phyloP scores from a whole-genome alignment of 1,140 invertebrate species.

The Sycophaga agraensis region DNA sequence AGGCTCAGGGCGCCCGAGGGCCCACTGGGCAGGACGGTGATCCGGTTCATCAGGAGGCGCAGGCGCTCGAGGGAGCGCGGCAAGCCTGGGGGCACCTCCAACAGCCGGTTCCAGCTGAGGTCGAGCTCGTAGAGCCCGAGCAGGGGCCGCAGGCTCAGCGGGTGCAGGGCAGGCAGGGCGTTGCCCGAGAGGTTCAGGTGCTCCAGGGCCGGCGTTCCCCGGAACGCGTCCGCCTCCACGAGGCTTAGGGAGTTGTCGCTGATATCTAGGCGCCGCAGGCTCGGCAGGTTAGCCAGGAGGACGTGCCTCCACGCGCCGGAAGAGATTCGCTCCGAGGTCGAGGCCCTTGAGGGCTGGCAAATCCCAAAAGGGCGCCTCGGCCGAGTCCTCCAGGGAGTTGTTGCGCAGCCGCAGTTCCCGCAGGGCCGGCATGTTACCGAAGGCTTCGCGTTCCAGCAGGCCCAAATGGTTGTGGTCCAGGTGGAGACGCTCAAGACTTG shows the following conservation, averaged over 20 bases:
- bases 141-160: slow-evolving; percentile 73
- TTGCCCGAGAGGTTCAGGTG: slow-evolving; percentile 79
- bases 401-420: slow-evolving; percentile 77
- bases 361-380: slow-evolving; percentile 77
- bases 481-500: slow-evolving; percentile 75
- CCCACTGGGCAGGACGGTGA: slow-evolving; percentile 63
- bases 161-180: slow-evolving; percentile 66
- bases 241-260: slow-evolving; percentile 73
- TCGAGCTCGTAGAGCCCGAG: slow-evolving; percentile 77
- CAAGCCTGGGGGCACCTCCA: slow-evolving; percentile 67
- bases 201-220: slow-evolving; percentile 71
- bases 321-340: slow-evolving; percentile 77
- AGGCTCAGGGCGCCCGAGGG: slow-evolving; percentile 68
- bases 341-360: slow-evolving; percentile 76
- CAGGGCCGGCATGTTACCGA: slow-evolving; percentile 78
- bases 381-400: slow-evolving; percentile 68
- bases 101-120: slow-evolving; percentile 72
- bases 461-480: slow-evolving; percentile 76
- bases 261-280: slow-evolving; percentile 74
- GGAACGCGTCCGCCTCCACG: slow-evolving; percentile 73
- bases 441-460: slow-evolving; percentile 72
- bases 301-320: slow-evolving; percentile 70
- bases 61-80: slow-evolving; percentile 77
- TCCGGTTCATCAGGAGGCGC: slow-evolving; percentile 73
- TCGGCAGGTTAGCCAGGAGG: slow-evolving; percentile 73